These are phyloP conservation scores for Sardinella longiceps DNA, from an alignment of 2,797 vertebrate species.

Conservation along the genomic window DNA sequence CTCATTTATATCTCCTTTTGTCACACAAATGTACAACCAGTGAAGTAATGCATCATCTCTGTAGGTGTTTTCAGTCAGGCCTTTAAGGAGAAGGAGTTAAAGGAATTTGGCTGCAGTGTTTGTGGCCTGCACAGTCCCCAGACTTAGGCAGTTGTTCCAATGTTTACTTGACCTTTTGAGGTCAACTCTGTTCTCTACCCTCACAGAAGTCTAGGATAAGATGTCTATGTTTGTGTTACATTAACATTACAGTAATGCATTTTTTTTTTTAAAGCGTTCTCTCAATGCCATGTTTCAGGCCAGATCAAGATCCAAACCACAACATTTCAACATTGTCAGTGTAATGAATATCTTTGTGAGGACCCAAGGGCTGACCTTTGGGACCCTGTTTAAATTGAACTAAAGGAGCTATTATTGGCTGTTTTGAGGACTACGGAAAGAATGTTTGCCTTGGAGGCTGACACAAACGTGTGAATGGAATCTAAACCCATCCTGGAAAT, in stretches of 20 bases:
- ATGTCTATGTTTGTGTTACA: constrained; percentile 5
- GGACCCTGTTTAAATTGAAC: constrained; percentile 18
- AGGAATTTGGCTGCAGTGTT: neutral
- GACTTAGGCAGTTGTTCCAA: neutral
- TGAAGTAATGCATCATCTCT: neutral
- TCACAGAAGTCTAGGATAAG: neutral
- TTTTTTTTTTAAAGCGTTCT: neutral
- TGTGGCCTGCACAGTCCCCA: neutral
- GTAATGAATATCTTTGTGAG: neutral
- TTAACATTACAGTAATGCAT: neutral
- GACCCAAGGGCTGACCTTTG: neutral
- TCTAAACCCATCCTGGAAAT: neutral
- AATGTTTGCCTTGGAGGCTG: constrained; percentile 51
- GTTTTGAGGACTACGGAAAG: constrained; percentile 42
- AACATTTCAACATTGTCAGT: neutral
- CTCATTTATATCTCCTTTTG: neutral
- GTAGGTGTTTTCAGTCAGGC: neutral
- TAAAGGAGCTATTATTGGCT: constrained; percentile 21
- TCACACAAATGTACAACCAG: neutral
- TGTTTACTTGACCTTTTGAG: constrained; percentile 30
- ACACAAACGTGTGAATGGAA: constrained; percentile 38
- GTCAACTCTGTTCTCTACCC: neutral
- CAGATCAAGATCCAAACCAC: neutral
- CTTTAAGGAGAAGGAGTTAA: neutral
- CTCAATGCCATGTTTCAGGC: neutral